Percentiles rank a stretch among this genome's conserved stretches.
These are phyloP conservation scores for Aleiodes alternator DNA, from an alignment of 2,888 invertebrate species.

Conservation along the genomic window DNA sequence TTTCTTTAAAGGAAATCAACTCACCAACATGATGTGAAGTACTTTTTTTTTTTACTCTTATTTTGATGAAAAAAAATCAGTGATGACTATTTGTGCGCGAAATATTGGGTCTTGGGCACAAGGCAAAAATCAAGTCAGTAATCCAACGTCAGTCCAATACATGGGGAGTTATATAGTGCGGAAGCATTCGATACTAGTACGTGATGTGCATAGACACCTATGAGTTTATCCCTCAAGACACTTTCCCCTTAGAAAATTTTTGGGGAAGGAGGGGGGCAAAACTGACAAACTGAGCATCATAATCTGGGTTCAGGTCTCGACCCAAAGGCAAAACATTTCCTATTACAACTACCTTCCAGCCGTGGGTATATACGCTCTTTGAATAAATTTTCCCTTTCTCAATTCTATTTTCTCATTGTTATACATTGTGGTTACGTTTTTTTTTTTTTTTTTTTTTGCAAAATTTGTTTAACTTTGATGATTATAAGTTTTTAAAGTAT, in stretches of 20 bases:
- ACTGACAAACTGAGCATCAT: conserved; percentile 35
- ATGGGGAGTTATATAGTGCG: conserved; percentile 70
- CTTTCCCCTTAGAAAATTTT: conserved; percentile 60
- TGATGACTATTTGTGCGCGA: conserved; percentile 12
- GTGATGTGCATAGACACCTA: conserved; percentile 62
- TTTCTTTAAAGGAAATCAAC: conserved; percentile 39
- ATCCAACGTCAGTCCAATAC: conserved; percentile 55
- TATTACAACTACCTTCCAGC: conserved; percentile 12
- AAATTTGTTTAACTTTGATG: too few relatives aligned
- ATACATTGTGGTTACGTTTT: too few relatives aligned
- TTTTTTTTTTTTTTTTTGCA: too few relatives aligned
- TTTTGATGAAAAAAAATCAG: background rate
- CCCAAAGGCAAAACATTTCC: conserved; percentile 37
- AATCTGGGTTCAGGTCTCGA: conserved; percentile 23
- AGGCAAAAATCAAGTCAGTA: conserved; percentile 60
- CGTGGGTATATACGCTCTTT: conserved; percentile 2
- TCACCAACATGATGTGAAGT: conserved; percentile 58
- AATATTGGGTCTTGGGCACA: conserved; percentile 47
- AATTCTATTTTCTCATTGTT: background rate
- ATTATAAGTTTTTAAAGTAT: too few relatives aligned
- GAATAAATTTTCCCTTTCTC: conserved; percentile 22
- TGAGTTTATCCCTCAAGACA: conserved; percentile 55
- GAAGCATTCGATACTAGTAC: conserved; percentile 63
- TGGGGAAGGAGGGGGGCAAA: background rate
- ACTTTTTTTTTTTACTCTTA: background rate